Base-by-base conservation (phyloP, 2,888 invertebrate genomes). In the Drosophila prostipennis region DNA sequence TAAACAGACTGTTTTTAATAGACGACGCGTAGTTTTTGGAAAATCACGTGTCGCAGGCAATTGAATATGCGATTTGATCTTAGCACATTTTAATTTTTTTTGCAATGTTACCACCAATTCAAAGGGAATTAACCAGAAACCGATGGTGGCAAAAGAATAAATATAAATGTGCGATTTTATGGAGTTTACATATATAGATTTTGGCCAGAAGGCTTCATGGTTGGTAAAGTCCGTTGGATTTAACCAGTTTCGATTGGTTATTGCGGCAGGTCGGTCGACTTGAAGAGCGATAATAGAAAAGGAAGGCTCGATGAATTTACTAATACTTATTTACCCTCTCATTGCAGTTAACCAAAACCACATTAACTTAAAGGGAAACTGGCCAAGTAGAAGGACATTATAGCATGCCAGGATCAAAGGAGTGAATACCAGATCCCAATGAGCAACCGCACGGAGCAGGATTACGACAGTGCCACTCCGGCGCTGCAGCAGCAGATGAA, bases 401-500 rank as follows among this genome's bases (percentile, higher is more conserved):
- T 78, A 81, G 83, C 72, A 82, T 82, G 82, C 74, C 61, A 63
- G 59, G 73, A 74, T 70, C 74, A 61, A 0, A 45, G 49, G 56
- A 64, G 54, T 56, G 39, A 34, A 64, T 51, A 40, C 37, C 52
- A 52, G 64, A 55, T 53, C 56, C 72, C 61, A 60, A 87, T 76
- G 80, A 72, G 59, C 29, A 78, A 72, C 46, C 74, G 69, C 19
- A 84, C 85, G 75, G 83, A 84, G 64, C 73, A 81, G 76, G 83
- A 84, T 74, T 87, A 81, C 65, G 89, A 89, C 71, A 89, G 89
- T 73, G 90, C 89, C 61, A 89, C 90, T 68, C 86, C 91, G 60
- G 90, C 94, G 71, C 91, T 95, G 89, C 93, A 93, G 91, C 95
- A 95, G 91, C 94, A 95, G 89, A 95, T 95, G 88, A 95, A 95